Evolutionary conservation across 2,888 invertebrate genomes (phyloP).

Genomic region (Cepaea hortensis): DNA sequence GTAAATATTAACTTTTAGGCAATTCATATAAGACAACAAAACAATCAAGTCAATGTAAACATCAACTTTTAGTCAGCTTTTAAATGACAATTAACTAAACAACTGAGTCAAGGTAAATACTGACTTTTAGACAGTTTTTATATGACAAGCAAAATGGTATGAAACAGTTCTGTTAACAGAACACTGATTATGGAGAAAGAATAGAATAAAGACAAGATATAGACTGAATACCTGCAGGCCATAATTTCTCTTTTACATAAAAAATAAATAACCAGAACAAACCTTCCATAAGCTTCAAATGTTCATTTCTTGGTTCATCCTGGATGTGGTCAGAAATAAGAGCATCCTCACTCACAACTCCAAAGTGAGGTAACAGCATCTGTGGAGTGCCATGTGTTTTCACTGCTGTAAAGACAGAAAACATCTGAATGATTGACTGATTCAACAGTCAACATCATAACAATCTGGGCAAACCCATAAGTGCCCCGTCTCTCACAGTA

Average conservation of each 20-base stretch:
- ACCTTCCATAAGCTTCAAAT: neutral
- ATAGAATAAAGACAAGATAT: neutral
- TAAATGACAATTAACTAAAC: neutral
- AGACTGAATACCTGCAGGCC: neutral
- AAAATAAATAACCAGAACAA: neutral
- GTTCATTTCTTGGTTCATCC: neutral
- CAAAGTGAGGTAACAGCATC: neutral
- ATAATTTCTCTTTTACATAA: neutral
- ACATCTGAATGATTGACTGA: neutral
- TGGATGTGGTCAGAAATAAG: neutral
- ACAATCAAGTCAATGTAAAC: neutral
- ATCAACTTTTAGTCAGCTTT: neutral
- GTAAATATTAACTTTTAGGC: too few relatives aligned
- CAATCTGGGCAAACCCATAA: neutral
- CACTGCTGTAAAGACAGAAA: conserved; percentile 6
- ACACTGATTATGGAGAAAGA: neutral
- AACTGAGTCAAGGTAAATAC: neutral
- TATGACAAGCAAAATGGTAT: neutral
- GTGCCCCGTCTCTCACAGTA: neutral
- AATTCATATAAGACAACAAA: neutral
- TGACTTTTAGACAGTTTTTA: neutral
- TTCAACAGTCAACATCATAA: neutral
- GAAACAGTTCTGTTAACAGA: too few relatives aligned
- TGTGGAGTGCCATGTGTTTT: conserved; percentile 32
- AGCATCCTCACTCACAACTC: neutral